Conservation (phyloP, 2,113 vertebrate species). For the Pandion haliaetus region DNA sequence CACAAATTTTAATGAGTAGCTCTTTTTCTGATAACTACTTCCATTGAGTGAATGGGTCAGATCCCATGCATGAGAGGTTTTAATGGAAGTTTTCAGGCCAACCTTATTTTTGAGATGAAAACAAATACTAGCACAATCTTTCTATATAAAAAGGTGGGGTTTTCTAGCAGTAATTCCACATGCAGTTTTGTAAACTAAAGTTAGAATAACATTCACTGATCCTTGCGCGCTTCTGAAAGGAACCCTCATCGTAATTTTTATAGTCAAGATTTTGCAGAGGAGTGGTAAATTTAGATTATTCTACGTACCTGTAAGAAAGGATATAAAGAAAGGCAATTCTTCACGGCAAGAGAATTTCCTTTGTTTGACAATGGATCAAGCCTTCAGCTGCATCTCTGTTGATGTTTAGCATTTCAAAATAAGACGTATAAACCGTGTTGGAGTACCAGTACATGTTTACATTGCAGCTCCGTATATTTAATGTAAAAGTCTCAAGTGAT, state of each 20-base stretch:
- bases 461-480: slow-evolving; percentile 6
- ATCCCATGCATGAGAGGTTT: background rate
- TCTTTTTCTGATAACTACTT: background rate
- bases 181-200: slow-evolving; percentile 30
- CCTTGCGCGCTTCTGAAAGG: background rate
- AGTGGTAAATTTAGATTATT: slow-evolving; percentile 15
- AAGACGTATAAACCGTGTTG: background rate
- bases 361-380: background rate
- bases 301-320: background rate
- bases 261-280: background rate
- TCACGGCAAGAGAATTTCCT: background rate
- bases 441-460: slow-evolving; percentile 57
- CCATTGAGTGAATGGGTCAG: background rate
- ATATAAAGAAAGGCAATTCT: background rate
- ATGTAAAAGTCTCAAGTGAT: background rate
- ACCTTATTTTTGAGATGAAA: background rate
- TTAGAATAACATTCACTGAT: background rate
- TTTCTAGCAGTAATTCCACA: slow-evolving; percentile 15
- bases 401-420: background rate
- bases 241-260: background rate
- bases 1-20: background rate
- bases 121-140: background rate
- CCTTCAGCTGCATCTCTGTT: background rate
- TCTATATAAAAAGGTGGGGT: background rate
- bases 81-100: background rate